Base-by-base conservation (phyloP, 1,140 invertebrate species). In the Amphibalanus amphitrite region DNA sequence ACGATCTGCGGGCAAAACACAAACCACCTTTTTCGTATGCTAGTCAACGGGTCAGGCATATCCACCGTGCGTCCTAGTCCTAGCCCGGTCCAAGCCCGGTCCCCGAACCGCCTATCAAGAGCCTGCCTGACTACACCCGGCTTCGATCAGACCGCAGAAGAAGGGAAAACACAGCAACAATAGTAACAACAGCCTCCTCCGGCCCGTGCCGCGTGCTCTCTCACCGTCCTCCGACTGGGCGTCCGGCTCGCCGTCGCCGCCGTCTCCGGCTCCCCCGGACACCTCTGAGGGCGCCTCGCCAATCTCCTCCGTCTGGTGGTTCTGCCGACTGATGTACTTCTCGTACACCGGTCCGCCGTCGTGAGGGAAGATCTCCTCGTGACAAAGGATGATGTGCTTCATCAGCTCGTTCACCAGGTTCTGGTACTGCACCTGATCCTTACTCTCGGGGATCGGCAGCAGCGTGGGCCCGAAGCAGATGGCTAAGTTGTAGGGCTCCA, bases 401-500 rank as follows among this genome's bases (percentile, higher is more conserved):
- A 96, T 93, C 38, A 97, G 84, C 79, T 95, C 93, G 80, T 95
- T 96, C 33, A 95, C 91, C 80, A 92, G 88, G 80, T 93, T 93
- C 81, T 96, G 93, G 81, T 91, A 93, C 75, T 93, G 90, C 28
- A 97, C 93, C 82, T 95, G 93, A 82, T 96, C 93, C 79, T 91
- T 92, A 78, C 94, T 92, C 76, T 95, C 92, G 29, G 93, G 93
- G 23, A 97, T 93, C n/a, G 93, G 92, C 72, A 97, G 88, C 73
- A 98, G 84, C 28, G 95, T 97, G 38, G 95, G 95, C n/a, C 94
- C 95, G 79, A 98, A 95, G 82, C 95, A 98, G 78, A 97, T 95
- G 29, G 95, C 94, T 74, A 98, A 83, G 82, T 98, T 98, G 82
- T 95, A 97, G 0, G 93, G 91, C 81, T 97, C 94, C 95, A 98